Evolutionary conservation across 2,888 invertebrate species (phyloP).

Genomic region (Zygothrica quintamaculata): DNA sequence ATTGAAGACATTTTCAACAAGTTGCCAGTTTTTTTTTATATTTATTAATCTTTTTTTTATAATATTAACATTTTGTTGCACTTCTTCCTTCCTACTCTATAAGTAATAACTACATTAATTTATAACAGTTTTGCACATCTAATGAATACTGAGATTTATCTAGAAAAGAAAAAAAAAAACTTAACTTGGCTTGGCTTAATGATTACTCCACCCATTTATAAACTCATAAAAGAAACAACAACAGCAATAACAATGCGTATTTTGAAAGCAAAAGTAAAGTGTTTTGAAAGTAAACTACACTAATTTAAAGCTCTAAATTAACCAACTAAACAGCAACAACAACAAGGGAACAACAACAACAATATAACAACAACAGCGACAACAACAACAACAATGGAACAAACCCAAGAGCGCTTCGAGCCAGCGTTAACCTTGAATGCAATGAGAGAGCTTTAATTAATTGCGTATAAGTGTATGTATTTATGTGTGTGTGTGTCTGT

Average conservation of each 20-base stretch:
- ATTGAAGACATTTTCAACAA: no score
- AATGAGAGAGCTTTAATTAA: conserved; percentile 79
- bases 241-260: conserved; percentile 52
- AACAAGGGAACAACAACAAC: conserved; percentile 12
- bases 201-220: conserved; percentile 70
- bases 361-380: neutral
- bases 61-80: conserved; percentile 2
- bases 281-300: conserved; percentile 79
- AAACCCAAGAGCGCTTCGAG: conserved; percentile 55
- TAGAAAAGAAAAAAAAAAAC: no score
- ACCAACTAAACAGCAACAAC: conserved; percentile 67
- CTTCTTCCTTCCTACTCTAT: neutral
- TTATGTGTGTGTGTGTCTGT: conserved; percentile 17
- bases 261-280: conserved; percentile 79
- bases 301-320: conserved; percentile 79
- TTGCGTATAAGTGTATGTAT: conserved; percentile 34
- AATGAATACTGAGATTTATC: conserved; percentile 34
- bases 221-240: conserved; percentile 16
- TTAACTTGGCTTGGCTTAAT: conserved; percentile 62
- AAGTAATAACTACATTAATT: no score
- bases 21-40: neutral
- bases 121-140: conserved; percentile 22
- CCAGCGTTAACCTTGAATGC: conserved; percentile 70
- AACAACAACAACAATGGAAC: conserved; percentile 14
- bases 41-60: neutral